These are phyloP conservation scores for Argynnis bischoffii DNA, from an alignment of 2,888 invertebrate species.

Conservation along the genomic window DNA sequence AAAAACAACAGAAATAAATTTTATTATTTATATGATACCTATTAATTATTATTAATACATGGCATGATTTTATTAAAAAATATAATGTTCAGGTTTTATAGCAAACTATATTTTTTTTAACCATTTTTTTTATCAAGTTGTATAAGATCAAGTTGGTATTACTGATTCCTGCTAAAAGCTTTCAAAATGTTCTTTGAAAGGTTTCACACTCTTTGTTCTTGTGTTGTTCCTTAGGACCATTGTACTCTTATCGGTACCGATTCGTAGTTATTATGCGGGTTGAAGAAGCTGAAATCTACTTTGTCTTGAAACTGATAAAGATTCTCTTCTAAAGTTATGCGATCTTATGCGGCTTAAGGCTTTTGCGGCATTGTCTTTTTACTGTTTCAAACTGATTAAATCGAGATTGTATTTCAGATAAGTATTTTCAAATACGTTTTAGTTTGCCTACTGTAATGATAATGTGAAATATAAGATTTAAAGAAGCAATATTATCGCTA, in stretches of 20 bases:
- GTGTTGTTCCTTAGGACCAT: conserved; percentile 58
- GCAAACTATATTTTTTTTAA: no score
- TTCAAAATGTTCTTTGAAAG: conserved; percentile 51
- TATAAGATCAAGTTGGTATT: neutral
- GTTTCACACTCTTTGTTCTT: conserved; percentile 56
- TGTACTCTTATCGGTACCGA: conserved; percentile 62
- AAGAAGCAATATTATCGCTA: no score
- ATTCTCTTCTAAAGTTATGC: conserved; percentile 25
- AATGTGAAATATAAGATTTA: no score
- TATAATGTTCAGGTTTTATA: no score
- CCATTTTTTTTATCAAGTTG: no score
- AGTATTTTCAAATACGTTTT: neutral
- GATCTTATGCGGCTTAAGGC: conserved; percentile 22
- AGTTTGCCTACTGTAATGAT: no score
- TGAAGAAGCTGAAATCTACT: conserved; percentile 22
- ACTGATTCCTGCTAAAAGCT: conserved; percentile 52
- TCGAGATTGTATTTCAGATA: conserved; percentile 15
- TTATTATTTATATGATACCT: neutral
- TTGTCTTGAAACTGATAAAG: conserved; percentile 31
- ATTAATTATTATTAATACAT: neutral
- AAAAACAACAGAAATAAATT: neutral
- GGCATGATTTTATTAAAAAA: no score
- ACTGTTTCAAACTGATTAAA: conserved; percentile 27
- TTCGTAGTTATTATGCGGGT: conserved; percentile 62
- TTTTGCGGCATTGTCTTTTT: conserved; percentile 25